These are phyloP conservation scores for Diploptera punctata DNA, from an alignment of 2,888 invertebrate genomes.

Conservation along the genomic window DNA sequence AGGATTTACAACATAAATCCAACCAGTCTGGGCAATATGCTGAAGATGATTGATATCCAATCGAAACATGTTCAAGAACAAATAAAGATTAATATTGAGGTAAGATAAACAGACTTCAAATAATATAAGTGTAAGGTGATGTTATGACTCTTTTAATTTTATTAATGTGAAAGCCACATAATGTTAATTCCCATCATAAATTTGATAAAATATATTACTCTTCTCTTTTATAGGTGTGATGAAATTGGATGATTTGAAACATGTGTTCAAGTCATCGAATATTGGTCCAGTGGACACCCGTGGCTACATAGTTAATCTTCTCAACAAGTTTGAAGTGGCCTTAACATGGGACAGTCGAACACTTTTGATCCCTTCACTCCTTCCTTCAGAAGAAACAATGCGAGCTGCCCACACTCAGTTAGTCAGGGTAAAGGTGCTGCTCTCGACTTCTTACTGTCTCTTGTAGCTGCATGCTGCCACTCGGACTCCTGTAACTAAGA, in stretches of 20 bases:
- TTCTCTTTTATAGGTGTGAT: slow-evolving; percentile 75
- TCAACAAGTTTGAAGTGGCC: slow-evolving; percentile 98
- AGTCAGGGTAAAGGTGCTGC: slow-evolving; percentile 57
- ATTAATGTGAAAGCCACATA: too few species aligned
- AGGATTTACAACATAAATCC: too few species aligned
- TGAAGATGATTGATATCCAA: too few species aligned
- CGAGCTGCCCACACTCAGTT: slow-evolving; percentile 34
- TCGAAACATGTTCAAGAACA: too few species aligned
- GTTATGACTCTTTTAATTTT: too few species aligned
- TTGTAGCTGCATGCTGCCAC: slow-evolving; percentile 15
- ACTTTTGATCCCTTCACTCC: slow-evolving; percentile 87
- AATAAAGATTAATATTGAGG: too few species aligned
- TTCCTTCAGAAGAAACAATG: slow-evolving; percentile 76
- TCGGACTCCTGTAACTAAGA: neutral
- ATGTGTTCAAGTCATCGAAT: slow-evolving; percentile 89
- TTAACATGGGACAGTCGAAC: slow-evolving; percentile 94
- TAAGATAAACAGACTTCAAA: too few species aligned
- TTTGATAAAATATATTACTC: neutral
- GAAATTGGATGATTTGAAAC: slow-evolving; percentile 90
- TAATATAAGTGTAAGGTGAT: too few species aligned
- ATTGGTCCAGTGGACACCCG: slow-evolving; percentile 72
- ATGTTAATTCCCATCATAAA: too few species aligned
- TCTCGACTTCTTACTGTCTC: slow-evolving; percentile 36
- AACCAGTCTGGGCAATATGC: too few species aligned
- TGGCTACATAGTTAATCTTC: slow-evolving; percentile 86